Evolutionary conservation across 2,888 invertebrate genomes (phyloP), one percentile per base, ranked within the genome.

Genomic region (Euzophera pinguis): DNA sequence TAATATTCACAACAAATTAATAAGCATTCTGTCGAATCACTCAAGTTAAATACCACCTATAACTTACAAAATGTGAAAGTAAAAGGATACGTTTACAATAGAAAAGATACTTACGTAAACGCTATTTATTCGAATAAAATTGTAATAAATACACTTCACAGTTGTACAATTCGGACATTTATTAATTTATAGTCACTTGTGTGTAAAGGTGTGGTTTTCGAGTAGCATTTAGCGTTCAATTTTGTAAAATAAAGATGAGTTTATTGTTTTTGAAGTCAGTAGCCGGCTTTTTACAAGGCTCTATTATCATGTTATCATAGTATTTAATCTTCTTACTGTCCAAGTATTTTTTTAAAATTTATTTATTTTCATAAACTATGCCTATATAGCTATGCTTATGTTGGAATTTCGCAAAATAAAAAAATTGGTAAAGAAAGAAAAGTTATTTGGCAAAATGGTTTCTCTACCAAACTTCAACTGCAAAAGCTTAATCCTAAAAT

Each of bases 21-120:
- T 41, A 17, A 22, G n/a, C 3, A 41, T 4, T n/a, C 9, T 22
- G 22, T 41, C 41, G 32, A 37, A 35, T 42, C 34, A 14, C 16
- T 17, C 13, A 22, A 55, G 52, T 54, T 47, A 48, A 16, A 53
- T 14, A 57, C 47, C 59, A 47, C 39, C 58, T 34, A 58, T 54
- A 57, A 57, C 64, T 59, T 41, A 56, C 32, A 39, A 54, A 49
- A n/a, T 22, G 47, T 29, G 47, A 35, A 55, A 39, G 14, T 47
- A 55, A 55, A 57, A 56, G 56, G 54, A 14, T 22, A 22, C 38
- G 14, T 0, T 12, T 38, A 22, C 22, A n/a, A 22, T 22, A 22
- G n/a, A 17, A 22, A 41, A 41, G n/a, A 17, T 38, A 13, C 14
- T 38, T 1, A 5, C 10, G 17, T 22, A 10, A 41, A 41, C n/a